These are phyloP conservation scores for Eupithecia abbreviata DNA, from an alignment of 2,888 invertebrate species.

Conservation along the genomic window DNA sequence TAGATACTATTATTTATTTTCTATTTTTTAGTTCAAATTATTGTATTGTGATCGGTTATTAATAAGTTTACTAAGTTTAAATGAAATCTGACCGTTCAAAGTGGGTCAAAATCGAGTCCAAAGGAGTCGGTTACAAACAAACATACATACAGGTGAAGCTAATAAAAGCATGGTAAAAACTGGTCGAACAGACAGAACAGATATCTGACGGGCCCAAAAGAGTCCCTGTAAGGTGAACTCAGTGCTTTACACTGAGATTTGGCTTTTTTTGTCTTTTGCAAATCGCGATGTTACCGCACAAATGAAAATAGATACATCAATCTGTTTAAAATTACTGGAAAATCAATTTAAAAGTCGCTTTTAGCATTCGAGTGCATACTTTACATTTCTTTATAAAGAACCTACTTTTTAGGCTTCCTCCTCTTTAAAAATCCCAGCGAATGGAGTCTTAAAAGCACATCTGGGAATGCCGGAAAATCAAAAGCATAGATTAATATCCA, in stretches of 20 bases:
- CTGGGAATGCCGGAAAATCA: background rate
- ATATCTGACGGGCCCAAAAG: background rate
- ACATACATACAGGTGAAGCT: too few relatives aligned
- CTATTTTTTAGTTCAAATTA: too few relatives aligned
- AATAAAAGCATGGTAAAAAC: too few relatives aligned
- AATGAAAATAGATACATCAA: background rate
- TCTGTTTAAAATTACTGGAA: background rate
- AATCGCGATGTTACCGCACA: background rate
- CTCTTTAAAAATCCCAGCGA: background rate
- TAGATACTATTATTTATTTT: too few relatives aligned
- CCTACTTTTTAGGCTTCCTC: background rate
- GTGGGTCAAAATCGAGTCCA: too few relatives aligned
- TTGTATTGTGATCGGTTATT: too few relatives aligned
- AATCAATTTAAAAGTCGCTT: background rate
- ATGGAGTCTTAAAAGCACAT: background rate
- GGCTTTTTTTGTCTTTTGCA: background rate
- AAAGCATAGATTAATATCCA: background rate
- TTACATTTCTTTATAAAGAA: background rate
- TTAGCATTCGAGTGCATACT: too few relatives aligned
- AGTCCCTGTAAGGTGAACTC: background rate
- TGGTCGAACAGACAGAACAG: too few relatives aligned
- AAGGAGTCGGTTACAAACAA: too few relatives aligned
- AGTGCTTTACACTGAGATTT: too few relatives aligned
- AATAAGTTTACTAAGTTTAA: too few relatives aligned
- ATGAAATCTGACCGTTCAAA: too few relatives aligned